Conservation (phyloP, 1,140 invertebrate genomes). For the Drosophila tropicalis region DNA sequence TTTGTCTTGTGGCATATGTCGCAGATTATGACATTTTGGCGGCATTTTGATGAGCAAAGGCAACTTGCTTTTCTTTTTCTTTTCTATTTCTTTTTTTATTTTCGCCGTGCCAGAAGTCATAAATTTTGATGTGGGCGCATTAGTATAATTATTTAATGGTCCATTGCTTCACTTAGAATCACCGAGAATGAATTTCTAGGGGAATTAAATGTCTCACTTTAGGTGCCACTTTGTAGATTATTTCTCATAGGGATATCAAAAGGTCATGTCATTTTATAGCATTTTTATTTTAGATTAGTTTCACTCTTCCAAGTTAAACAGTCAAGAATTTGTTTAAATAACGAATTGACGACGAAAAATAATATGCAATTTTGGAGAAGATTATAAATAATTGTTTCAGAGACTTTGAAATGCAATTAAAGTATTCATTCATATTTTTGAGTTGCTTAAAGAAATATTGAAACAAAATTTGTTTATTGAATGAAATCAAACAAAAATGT, state of each 20-base stretch:
- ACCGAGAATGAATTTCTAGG: background rate
- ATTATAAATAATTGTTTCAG: too few relatives aligned
- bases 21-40: constrained; percentile 69
- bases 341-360: too few relatives aligned
- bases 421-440: too few relatives aligned
- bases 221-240: constrained; percentile 5
- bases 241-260: background rate
- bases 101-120: constrained; percentile 38
- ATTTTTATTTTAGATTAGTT: background rate
- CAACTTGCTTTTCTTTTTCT: constrained; percentile 13
- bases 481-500: background rate
- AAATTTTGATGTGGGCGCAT: constrained; percentile 43
- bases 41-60: constrained; percentile 33
- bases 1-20: constrained; percentile 51
- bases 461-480: background rate
- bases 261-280: background rate
- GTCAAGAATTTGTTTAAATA: background rate
- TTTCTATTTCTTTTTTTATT: background rate
- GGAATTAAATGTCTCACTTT: constrained; percentile 1
- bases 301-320: background rate
- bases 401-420: too few relatives aligned
- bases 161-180: constrained; percentile 35
- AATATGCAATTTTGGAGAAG: too few relatives aligned
- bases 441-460: background rate
- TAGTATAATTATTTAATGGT: constrained; percentile 64